Base-by-base conservation (phyloP, 2,888 invertebrate genomes). In the Orthosia incerta region DNA sequence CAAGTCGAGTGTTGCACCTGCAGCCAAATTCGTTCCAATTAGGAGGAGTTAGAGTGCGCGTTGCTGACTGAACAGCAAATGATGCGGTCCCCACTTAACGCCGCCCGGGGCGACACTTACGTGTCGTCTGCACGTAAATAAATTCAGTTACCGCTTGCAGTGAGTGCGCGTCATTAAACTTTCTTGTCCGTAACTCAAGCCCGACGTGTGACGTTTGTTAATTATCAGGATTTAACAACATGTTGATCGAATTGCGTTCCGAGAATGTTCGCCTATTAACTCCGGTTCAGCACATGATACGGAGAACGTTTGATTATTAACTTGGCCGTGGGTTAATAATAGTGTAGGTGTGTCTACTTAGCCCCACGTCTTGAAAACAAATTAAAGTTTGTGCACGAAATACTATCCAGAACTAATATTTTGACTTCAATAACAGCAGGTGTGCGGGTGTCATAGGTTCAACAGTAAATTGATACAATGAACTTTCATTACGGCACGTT, bases 1-100 rank as follows among this genome's bases (percentile, higher is more conserved):
- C 94, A 95, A 94, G 92, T 95, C 92, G 91, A 95, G 96, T 94
- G 92, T 94, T 94, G 95, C 96, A 96, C 96, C 96, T 96, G 96
- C 93, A 96, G 95, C 96, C 96, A 95, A 96, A 95, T 95, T 95
- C 92, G 94, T 94, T 95, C 96, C 96, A 96, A 96, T 96, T 96
- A 96, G 95, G 93, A 95, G 93, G 94, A 95, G 95, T 95, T 95
- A 95, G 94, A 95, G 95, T 93, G 93, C 93, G 94, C 94, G 93
- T 91, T 91, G 93, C 93, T 92, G 94, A 94, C 95, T 95, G 95
- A 95, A 94, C 95, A 93, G 95, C 94, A 95, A 96, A 96, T 95
- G 96, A 95, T 95, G 95, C 95, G 95, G 96, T 95, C 92, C 93
- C 93, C 95, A 94, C 94, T 96, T 94, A 94, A 92, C 91, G 91